Evolutionary conservation across 2,888 invertebrate genomes (phyloP).

Genomic region (Ecdyonurus torrentis): DNA sequence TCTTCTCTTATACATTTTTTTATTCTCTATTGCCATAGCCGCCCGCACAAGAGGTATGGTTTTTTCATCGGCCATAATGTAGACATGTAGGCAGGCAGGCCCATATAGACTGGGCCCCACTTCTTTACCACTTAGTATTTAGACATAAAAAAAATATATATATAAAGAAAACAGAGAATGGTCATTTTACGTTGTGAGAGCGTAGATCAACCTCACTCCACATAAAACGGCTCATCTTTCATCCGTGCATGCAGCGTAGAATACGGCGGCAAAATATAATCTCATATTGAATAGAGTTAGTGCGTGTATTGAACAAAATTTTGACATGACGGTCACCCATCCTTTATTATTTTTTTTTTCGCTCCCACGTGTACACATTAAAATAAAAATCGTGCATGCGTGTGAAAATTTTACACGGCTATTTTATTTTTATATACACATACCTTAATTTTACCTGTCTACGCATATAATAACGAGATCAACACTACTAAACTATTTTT

Average conservation of each 20-base stretch:
- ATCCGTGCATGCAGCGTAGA: too few relatives aligned
- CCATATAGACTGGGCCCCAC: too few relatives aligned
- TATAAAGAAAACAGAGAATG: background rate
- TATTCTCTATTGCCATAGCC: too few relatives aligned
- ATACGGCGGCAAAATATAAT: background rate
- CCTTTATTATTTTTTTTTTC: too few relatives aligned
- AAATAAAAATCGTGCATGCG: background rate
- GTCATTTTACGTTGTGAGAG: background rate
- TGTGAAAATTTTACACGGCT: background rate
- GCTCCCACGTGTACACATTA: too few relatives aligned
- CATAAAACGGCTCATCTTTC: background rate
- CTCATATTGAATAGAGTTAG: background rate
- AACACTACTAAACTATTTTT: background rate
- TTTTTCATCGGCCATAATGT: too few relatives aligned
- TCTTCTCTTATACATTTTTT: background rate
- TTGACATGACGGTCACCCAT: background rate
- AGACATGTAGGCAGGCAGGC: too few relatives aligned
- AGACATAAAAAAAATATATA: too few relatives aligned
- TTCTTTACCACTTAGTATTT: background rate
- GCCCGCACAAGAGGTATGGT: too few relatives aligned
- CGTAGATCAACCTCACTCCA: background rate
- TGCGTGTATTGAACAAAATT: background rate
- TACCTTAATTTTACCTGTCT: background rate
- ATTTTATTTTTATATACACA: background rate
- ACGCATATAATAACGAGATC: background rate